A percentile compares a stretch with the other conserved stretches of the same genome.
These are phyloP conservation scores for Serripes groenlandicus DNA, from an alignment of 2,888 invertebrate genomes.

Conservation along the genomic window DNA sequence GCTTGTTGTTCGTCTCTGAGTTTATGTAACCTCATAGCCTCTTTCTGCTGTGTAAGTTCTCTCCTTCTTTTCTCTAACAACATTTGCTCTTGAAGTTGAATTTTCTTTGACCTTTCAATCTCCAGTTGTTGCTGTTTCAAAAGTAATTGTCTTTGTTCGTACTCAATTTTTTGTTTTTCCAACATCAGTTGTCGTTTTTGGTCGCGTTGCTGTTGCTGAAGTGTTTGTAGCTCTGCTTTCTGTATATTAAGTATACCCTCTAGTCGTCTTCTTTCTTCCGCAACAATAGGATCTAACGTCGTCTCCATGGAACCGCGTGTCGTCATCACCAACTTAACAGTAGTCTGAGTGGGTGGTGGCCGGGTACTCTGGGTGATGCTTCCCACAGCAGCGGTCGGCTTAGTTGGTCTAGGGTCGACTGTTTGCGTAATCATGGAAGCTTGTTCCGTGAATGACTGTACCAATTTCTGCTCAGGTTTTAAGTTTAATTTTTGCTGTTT, in stretches of 20 bases:
- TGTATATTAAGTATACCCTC: slow-evolving; percentile 32
- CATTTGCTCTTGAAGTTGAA: slow-evolving; percentile 19
- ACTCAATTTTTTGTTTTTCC: slow-evolving; percentile 50
- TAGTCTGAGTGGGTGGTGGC: slow-evolving; percentile 4
- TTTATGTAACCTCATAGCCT: neutral
- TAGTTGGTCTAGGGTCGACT: slow-evolving; percentile 49
- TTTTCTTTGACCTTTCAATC: slow-evolving; percentile 24
- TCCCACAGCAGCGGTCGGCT: slow-evolving; percentile 22
- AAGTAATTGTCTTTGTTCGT: slow-evolving; percentile 41
- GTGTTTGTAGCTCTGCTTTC: slow-evolving; percentile 21
- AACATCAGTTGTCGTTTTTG: slow-evolving; percentile 38
- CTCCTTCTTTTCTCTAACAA: slow-evolving; percentile 2
- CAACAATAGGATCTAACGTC: slow-evolving; percentile 16
- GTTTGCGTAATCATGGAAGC: slow-evolving; percentile 26
- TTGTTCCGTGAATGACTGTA: slow-evolving; percentile 28
- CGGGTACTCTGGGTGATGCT: neutral
- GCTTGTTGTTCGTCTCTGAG: neutral
- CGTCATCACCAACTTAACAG: neutral
- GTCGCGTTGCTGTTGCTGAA: slow-evolving; percentile 36
- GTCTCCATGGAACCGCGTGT: neutral
- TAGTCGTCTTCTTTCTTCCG: slow-evolving; percentile 30
- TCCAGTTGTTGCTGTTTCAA: slow-evolving; percentile 52
- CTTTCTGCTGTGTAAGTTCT: slow-evolving; percentile 23
- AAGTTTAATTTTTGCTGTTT: too few relatives aligned
- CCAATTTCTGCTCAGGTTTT: neutral